phyloP scores from a whole-genome alignment of 2,797 vertebrate species.

The Myoxocephalus aenaeus region DNA sequence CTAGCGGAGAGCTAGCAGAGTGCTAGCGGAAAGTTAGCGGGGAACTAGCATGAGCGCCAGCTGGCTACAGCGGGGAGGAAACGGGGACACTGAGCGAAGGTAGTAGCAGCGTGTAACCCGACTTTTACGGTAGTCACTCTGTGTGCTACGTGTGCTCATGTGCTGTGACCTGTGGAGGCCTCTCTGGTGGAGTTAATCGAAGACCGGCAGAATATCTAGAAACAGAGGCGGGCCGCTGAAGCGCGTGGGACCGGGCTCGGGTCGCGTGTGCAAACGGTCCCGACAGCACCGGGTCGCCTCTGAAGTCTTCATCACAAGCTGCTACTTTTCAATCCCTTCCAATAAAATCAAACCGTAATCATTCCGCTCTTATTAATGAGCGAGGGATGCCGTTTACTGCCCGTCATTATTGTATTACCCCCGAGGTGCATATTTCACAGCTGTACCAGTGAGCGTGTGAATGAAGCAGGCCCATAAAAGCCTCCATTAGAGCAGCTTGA shows the following conservation, averaged over 20 bases:
- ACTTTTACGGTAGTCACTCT: no score
- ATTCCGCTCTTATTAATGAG: constrained; percentile 5
- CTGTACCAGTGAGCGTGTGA: constrained; percentile 43
- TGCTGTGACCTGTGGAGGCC: constrained; percentile 45
- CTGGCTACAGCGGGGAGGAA: no score
- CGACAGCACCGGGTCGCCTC: not conserved
- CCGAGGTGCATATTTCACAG: constrained; percentile 52
- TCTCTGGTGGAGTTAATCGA: constrained; percentile 50
- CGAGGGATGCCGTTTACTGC: not conserved
- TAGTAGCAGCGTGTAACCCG: no score
- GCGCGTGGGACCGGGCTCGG: constrained; percentile 8
- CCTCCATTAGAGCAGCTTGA: constrained; percentile 61
- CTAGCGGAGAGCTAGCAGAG: no score
- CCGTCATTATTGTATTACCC: constrained; percentile 35
- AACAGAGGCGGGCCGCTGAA: constrained; percentile 33
- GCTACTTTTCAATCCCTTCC: constrained; percentile 6
- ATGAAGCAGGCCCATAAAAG: constrained; percentile 64
- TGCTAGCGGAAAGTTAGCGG: no score
- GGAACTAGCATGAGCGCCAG: no score
- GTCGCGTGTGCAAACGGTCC: constrained; percentile 8
- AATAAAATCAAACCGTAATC: constrained; percentile 22
- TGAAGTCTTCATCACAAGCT: constrained; percentile 15
- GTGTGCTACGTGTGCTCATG: constrained; percentile 21
- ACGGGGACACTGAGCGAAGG: no score
- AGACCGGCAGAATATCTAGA: constrained; percentile 42